Evolutionary conservation across 1,140 invertebrate genomes (phyloP).

Genomic region (Philotrypesis tridentata): DNA sequence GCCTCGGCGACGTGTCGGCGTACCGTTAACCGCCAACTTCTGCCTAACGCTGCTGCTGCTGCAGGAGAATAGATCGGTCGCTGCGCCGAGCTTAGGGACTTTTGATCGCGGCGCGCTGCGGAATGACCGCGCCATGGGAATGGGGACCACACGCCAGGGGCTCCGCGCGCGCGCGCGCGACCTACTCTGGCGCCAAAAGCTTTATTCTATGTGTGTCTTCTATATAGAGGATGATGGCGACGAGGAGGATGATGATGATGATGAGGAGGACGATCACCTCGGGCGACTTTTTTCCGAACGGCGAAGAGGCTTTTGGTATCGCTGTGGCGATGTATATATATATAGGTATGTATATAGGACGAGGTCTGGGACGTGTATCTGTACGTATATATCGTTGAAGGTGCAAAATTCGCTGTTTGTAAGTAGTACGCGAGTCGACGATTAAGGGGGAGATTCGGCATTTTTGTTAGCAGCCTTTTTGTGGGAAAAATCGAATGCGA

Average conservation of each 20-base stretch:
- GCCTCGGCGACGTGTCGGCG: conserved; percentile 63
- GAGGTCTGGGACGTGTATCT: too few species aligned
- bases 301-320: too few species aligned
- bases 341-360: too few species aligned
- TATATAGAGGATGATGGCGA: too few species aligned
- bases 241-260: neutral
- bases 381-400: too few species aligned
- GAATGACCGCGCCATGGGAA: conserved; percentile 60
- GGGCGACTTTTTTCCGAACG: neutral
- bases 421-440: too few species aligned
- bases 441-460: too few species aligned
- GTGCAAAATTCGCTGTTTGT: too few species aligned
- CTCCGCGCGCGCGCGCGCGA: neutral
- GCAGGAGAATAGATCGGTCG: conserved; percentile 56
- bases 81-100: conserved; percentile 55
- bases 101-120: conserved; percentile 63
- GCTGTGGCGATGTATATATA: too few species aligned
- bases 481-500: too few species aligned
- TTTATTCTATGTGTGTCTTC: neutral
- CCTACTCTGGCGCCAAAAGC: too few species aligned
- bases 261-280: neutral
- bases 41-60: neutral
- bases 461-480: too few species aligned
- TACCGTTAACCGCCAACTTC: conserved; percentile 64
- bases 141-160: conserved; percentile 45